A percentile compares a stretch with the other conserved stretches of the same genome.
Evolutionary conservation across 64 coral and sea anemone species (phyloP).

Genomic region (Orbicella faveolata): DNA sequence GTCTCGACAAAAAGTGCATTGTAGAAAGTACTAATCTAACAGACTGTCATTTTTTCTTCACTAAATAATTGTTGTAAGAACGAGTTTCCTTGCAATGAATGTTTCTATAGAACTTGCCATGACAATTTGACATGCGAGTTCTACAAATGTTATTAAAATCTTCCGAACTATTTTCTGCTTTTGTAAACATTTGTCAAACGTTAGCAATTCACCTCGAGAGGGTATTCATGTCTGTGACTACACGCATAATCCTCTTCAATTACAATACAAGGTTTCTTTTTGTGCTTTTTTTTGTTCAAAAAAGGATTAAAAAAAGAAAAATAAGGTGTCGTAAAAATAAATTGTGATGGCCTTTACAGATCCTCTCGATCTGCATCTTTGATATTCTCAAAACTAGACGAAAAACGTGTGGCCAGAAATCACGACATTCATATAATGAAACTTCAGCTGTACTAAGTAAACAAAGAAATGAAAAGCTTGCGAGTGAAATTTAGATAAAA

Average conservation of each 20-base stretch:
- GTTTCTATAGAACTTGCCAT: background rate
- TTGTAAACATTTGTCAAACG: background rate
- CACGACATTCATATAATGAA: too few relatives aligned
- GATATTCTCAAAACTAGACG: too few relatives aligned
- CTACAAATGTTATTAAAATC: background rate
- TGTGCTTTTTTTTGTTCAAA: background rate
- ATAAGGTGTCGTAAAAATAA: too few relatives aligned
- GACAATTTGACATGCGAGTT: background rate
- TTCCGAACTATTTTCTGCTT: background rate
- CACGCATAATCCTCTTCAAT: background rate
- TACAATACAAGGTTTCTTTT: background rate
- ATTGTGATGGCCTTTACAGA: too few relatives aligned
- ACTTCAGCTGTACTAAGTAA: too few relatives aligned
- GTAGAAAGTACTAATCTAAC: background rate
- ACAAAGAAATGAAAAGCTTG: too few relatives aligned
- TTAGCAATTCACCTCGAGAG: background rate
- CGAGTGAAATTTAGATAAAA: too few relatives aligned
- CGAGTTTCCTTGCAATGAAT: background rate
- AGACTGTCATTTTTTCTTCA: background rate
- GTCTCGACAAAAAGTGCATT: background rate
- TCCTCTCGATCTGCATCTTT: too few relatives aligned
- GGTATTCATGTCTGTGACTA: background rate
- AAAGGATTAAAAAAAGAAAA: too few relatives aligned
- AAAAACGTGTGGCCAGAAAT: too few relatives aligned
- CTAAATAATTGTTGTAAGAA: constrained; percentile 13